Evolutionary conservation across 2,888 invertebrate species (phyloP), one percentile per base, ranked within the genome.

Genomic region (Branchellion lobata): DNA sequence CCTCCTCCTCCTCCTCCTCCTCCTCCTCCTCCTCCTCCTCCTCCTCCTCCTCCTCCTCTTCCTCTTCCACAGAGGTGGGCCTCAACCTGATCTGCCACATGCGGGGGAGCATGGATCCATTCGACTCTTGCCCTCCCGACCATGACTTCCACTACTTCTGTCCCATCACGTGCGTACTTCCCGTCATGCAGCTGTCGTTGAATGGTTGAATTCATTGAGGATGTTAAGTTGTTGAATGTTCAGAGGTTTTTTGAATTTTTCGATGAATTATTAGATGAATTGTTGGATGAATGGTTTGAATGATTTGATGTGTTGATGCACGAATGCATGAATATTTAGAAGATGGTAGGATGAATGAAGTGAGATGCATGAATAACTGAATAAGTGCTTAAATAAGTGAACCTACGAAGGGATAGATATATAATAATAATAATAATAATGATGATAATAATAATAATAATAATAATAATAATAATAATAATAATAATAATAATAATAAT

Each of bases 11-110:
- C 71, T 80, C 61, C 78, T 65, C 61, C 0, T 34, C 80, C 69
- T 80, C 78, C 80, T 79, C 1, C 78, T 75, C 69, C 57, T 65
- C 78, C 77, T 65, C 71, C 78, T 80, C 33, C 71, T 75, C 77
- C 33, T 65, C 71, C 27, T 68, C 24, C 68, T 21, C 24, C 24
- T 11, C 24, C 24, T 27, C 27, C 14, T 24, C 27, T 68, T 68
- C 27, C 27, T 27, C 27, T 24, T 68, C 21, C n/a, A 14, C 34
- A 77, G 77, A 77, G 34, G 77, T 77, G 27, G 77, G 77, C 21
- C 34, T 77, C n/a, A 77, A 77, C 77, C 57, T 77, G 77, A 77
- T 77, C n/a, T 77, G 77, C 33, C 77, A 77, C 77, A 29, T 77
- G 34, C 57, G 36, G 34, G 61, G 65, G 40, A 65, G 53, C 33